Evolutionary conservation across 2,113 vertebrate species (phyloP).

Genomic region (Corythornis madagascariensis): DNA sequence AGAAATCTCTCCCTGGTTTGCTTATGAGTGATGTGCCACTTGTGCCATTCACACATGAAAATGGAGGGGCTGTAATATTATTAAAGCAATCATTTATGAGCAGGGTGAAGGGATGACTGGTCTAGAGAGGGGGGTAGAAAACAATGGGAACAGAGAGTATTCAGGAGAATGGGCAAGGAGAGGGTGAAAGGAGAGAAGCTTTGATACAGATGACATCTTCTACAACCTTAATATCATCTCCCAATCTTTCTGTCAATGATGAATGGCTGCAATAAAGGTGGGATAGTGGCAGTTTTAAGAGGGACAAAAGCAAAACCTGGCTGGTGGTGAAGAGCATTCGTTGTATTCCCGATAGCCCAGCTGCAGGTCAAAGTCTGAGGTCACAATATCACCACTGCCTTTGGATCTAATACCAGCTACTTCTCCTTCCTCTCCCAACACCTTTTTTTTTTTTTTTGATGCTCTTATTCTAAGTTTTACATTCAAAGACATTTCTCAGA

Average conservation of each 20-base stretch:
- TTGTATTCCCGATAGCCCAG: not conserved
- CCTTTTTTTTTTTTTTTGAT: not conserved
- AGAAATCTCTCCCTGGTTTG: constrained; percentile 8
- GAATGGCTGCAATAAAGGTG: constrained; percentile 59
- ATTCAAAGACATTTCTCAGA: not conserved
- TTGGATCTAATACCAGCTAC: not conserved
- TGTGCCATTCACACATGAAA: constrained; percentile 33
- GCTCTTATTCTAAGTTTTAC: constrained; percentile 11
- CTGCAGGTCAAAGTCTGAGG: not conserved
- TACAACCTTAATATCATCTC: constrained; percentile 55
- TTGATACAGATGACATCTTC: constrained; percentile 42
- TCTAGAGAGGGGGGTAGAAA: not conserved
- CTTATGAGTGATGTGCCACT: not conserved
- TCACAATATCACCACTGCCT: not conserved
- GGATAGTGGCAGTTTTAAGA: constrained; percentile 9
- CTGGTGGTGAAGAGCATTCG: not conserved
- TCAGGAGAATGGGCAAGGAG: not conserved
- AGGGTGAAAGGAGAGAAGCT: not conserved
- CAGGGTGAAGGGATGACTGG: not conserved
- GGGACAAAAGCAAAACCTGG: constrained; percentile 47
- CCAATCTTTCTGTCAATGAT: constrained; percentile 47
- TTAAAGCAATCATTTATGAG: constrained; percentile 22
- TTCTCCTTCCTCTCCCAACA: not conserved
- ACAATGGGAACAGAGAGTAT: not conserved
- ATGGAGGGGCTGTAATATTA: not conserved